Percentiles rank a stretch among this genome's conserved stretches.
Evolutionary conservation across 2,113 vertebrate genomes (phyloP).

Genomic region (Silurus glanis): DNA sequence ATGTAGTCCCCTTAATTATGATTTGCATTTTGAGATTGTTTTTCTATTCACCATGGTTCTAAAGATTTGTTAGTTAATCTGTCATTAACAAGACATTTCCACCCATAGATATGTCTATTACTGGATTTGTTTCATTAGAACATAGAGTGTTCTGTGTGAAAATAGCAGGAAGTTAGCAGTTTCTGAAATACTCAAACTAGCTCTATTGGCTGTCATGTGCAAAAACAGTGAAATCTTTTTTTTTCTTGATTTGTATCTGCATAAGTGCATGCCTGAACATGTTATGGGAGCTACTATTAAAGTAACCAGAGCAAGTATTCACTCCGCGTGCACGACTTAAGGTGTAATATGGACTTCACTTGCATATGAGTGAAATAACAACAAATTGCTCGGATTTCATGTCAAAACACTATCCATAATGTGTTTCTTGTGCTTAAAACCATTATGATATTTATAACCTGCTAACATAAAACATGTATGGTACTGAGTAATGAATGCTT

Average conservation of each 20-base stretch:
- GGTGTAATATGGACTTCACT: background rate
- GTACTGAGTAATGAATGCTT: background rate
- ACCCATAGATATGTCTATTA: too few species aligned
- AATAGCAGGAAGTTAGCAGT: too few species aligned
- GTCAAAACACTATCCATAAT: background rate
- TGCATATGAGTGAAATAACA: background rate
- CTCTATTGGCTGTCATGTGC: background rate
- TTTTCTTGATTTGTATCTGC: background rate
- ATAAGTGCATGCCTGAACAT: background rate
- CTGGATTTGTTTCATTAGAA: too few species aligned
- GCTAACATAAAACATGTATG: background rate
- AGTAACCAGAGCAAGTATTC: background rate
- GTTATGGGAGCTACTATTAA: background rate
- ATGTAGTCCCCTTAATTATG: background rate
- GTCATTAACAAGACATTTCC: background rate
- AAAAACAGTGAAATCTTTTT: too few species aligned
- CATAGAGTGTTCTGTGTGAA: too few species aligned
- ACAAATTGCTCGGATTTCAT: background rate
- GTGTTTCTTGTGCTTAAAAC: background rate
- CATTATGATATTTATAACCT: background rate
- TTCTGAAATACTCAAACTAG: background rate
- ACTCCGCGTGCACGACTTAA: background rate
- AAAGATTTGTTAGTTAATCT: background rate
- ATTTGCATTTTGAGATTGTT: background rate
- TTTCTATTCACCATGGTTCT: background rate